Evolutionary conservation across 2,888 invertebrate species (phyloP).

Genomic region (Pristionchus arcanus): DNA sequence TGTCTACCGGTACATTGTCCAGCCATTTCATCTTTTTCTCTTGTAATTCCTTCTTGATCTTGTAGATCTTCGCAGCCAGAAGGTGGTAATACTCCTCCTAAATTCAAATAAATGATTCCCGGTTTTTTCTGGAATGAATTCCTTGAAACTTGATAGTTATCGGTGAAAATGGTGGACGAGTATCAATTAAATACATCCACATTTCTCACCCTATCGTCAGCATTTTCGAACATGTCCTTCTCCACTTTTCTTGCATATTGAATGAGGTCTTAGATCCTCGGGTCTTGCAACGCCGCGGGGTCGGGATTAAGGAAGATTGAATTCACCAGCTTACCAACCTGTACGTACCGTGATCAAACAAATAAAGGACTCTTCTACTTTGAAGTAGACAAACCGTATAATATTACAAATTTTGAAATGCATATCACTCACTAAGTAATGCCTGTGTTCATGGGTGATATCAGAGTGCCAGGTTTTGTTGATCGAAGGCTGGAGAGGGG

Average conservation of each 20-base stretch:
- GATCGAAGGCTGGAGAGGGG: too few species aligned
- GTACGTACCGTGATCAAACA: neutral
- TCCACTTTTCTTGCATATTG: conserved; percentile 98
- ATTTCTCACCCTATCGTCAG: conserved; percentile 88
- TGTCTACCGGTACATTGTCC: conserved; percentile 79
- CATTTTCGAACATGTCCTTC: conserved; percentile 99
- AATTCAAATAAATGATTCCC: conserved; percentile 84
- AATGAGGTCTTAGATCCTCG: conserved; percentile 95
- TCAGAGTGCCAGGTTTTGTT: conserved; percentile 81
- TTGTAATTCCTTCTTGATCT: conserved; percentile 88
- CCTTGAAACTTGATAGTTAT: too few species aligned
- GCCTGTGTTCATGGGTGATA: conserved; percentile 96
- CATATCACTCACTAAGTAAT: conserved; percentile 88
- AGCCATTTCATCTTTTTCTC: conserved; percentile 70
- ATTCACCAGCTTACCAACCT: conserved; percentile 96
- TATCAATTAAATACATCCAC: too few species aligned
- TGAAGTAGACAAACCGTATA: too few species aligned
- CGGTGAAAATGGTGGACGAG: too few species aligned
- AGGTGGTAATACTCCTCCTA: conserved; percentile 97
- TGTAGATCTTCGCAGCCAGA: conserved; percentile 98
- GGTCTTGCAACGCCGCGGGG: conserved; percentile 95
- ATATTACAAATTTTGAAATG: too few species aligned
- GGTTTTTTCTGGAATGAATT: too few species aligned
- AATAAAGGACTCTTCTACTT: too few species aligned
- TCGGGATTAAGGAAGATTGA: conserved; percentile 99